phyloP scores from a whole-genome alignment of 2,113 vertebrate species.

The Xenotilapia longispinis region DNA sequence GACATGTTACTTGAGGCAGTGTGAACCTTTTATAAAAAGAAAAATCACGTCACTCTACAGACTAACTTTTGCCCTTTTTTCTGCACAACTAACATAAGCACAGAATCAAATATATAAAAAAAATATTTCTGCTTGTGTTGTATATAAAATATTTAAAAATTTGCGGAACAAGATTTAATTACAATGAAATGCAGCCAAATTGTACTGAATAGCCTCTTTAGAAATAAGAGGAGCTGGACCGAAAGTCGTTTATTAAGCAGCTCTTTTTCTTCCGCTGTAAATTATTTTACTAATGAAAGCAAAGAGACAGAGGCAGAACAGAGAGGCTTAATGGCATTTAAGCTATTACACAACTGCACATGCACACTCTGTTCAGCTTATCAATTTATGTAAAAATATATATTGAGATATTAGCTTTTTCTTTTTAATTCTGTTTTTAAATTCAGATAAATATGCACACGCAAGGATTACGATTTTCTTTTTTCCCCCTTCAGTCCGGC shows the following conservation, averaged over 20 bases:
- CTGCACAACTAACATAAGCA: neutral
- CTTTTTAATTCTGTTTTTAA: neutral
- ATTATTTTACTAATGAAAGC: constrained; percentile 33
- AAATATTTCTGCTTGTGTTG: neutral
- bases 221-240: neutral
- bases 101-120: neutral
- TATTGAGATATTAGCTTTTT: neutral
- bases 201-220: neutral
- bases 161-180: neutral
- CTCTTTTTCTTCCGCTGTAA: neutral
- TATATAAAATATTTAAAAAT: neutral
- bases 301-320: neutral
- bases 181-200: neutral
- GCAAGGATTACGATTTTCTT: neutral
- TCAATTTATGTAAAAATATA: neutral
- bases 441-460: neutral
- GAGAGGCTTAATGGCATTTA: neutral
- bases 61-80: neutral
- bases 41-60: neutral
- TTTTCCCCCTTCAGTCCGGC: fast-evolving
- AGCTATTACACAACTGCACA: constrained; percentile 12
- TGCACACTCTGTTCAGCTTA: neutral
- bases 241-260: neutral
- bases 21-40: neutral
- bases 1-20: neutral